Evolutionary conservation across 1,140 invertebrate genomes (phyloP), one percentile per base, ranked within the genome.

Genomic region (Mercenaria mercenaria): DNA sequence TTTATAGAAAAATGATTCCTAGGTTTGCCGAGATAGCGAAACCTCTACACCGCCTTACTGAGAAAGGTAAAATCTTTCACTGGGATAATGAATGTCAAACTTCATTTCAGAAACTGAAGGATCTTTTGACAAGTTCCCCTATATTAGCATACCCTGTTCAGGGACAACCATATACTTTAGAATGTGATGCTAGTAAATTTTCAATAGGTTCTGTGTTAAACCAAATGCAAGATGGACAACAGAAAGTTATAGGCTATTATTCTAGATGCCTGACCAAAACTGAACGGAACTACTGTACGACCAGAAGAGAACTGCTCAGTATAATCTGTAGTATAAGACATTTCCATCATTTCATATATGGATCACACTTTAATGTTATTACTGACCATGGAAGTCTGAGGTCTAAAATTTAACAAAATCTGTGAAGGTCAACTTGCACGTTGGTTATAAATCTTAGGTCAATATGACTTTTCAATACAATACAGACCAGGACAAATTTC

Each of bases 301-400:
- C 34, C 15, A 26, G 79, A 23, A 82, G 34, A 81, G 50, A 81
- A 61, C 79, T 81, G 10, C 37, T 52, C 3, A 26, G n/a, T 23
- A n/a, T 82, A 39, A 26, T 82, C 23, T 18, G 6, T 20, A 10
- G 50, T 15, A 37, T 82, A 18, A 10, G 52, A 37, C 26, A 82
- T 80, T 37, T 59, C n/a, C 50, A 82, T 52, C 50, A 82, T 82
- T 61, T 15, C 47, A 6, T 80, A 18, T 80, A 80, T 80, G 50
- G 77, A 15, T 10, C 11, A 23, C 23, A 39, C 3, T 80, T 80
- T 32, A 52, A 47, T 1, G 43, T 50, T 37, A n/a, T 0, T 32
- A 23, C 79, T 13, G 52, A 56, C 52, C 52, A 56, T 20, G 52
- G 52, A 20, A 11, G 8, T 23, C 52, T 72, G 32, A 41, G 4